Evolutionary conservation across 2,888 invertebrate genomes (phyloP).

Genomic region (Diachrysia chrysitis): DNA sequence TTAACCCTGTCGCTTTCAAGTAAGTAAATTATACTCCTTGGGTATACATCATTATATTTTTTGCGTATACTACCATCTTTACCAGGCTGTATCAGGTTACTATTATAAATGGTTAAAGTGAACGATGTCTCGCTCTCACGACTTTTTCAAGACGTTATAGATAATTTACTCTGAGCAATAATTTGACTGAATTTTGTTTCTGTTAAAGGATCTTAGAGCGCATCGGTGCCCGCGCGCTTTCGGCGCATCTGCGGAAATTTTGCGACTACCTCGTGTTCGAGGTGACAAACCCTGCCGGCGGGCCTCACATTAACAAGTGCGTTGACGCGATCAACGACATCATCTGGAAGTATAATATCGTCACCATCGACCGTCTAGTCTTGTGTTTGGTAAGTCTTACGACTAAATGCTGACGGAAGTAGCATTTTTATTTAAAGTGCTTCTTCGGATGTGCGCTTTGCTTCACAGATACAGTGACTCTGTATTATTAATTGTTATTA

Average conservation of each 20-base stretch:
- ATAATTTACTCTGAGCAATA: too few species aligned
- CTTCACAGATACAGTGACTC: too few species aligned
- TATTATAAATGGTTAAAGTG: too few species aligned
- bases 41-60: constrained; percentile 9
- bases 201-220: constrained; percentile 95
- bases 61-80: too few species aligned
- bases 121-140: too few species aligned
- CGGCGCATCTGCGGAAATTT: constrained; percentile 97
- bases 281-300: constrained; percentile 96
- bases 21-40: constrained; percentile 76
- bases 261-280: constrained; percentile 98
- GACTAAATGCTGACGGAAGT: neutral
- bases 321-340: constrained; percentile 98
- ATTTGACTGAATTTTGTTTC: neutral
- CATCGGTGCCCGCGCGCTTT: constrained; percentile 96
- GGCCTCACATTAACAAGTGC: constrained; percentile 97
- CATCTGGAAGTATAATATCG: constrained; percentile 99
- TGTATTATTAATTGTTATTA: too few species aligned
- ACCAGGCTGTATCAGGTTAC: too few species aligned
- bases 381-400: constrained; percentile 92
- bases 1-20: constrained; percentile 98
- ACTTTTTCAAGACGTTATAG: too few species aligned
- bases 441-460: too few species aligned
- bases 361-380: constrained; percentile 97
- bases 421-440: too few species aligned